Base-by-base conservation (phyloP, 2,888 invertebrate species). In the Harmothoe impar region DNA sequence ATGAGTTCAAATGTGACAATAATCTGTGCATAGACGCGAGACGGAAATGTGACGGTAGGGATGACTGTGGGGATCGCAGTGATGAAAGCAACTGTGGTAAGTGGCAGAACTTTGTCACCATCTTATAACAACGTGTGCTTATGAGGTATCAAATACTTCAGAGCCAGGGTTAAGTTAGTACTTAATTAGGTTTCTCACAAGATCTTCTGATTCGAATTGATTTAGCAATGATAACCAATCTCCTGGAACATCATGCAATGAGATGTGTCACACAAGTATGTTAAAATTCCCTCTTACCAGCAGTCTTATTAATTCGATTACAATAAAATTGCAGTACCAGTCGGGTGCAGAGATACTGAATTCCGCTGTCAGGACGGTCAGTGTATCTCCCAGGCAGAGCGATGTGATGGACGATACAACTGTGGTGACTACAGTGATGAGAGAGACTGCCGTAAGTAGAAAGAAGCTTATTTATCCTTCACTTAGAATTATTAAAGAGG, bases 41-140 rank as follows among this genome's bases (percentile, higher is more conserved):
- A 93, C 97, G 97, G 94, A 97, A 97, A 96, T 98, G 98, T 96
- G 98, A 98, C 97, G 98, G 98, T 97, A 91, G 92, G 0, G 90
- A 93, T 15, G 97, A 98, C 92, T 98, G 97, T 93, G 94, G 96
- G 17, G 98, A 98, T 94, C 96, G 96, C n/a, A 96, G 97, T 3
- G 98, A 98, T 93, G 98, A 98, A 94, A 95, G 51, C 56, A 68
- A 51, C 52, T 91, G 91, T 68, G 90, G 91, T 90, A 56, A 81
- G 91, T 43, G 43, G 43, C 43, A 43, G 10, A 7, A 43, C 43
- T 43, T 10, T 43, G 10, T 43, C 10, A 10, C 10, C 43, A 43
- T 43, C n/a, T n/a, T n/a, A n/a, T n/a, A n/a, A n/a, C n/a, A n/a
- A n/a, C n/a, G n/a, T n/a, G n/a, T n/a, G n/a, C n/a, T n/a, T n/a